Conservation (phyloP, 2,797 vertebrate genomes). For the Phylloscopus collybita region DNA sequence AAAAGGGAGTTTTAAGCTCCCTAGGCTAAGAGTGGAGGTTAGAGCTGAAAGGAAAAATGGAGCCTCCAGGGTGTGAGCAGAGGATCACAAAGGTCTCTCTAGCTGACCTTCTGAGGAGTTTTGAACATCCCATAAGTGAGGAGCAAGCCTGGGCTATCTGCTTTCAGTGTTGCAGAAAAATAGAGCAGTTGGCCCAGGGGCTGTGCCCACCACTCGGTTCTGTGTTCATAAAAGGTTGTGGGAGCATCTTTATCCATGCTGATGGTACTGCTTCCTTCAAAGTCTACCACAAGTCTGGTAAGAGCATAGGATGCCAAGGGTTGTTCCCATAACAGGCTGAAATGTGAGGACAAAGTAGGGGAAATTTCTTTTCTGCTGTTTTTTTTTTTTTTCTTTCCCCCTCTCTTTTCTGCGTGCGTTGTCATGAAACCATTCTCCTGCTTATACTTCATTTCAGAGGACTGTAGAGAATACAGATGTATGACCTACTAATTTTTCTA, state of each 20-base stretch:
- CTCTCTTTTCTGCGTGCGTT: background rate
- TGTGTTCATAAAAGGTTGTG: slow-evolving; percentile 42
- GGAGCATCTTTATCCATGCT: slow-evolving; percentile 66
- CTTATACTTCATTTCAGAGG: background rate
- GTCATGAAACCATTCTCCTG: background rate
- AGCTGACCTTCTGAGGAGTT: slow-evolving; percentile 68
- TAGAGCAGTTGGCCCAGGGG: slow-evolving; percentile 15
- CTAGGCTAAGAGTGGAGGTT: background rate
- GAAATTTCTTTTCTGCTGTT: background rate
- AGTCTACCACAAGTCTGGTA: slow-evolving; percentile 40
- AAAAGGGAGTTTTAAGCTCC: background rate
- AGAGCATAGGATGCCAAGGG: background rate
- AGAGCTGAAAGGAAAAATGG: background rate
- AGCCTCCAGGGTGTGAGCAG: background rate
- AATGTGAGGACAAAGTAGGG: background rate
- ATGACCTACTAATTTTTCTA: background rate
- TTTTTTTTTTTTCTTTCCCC: too few species aligned
- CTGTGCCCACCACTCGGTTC: background rate
- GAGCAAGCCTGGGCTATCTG: slow-evolving; percentile 83
- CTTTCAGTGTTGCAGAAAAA: slow-evolving; percentile 72
- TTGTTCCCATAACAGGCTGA: background rate
- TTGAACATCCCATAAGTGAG: slow-evolving; percentile 74
- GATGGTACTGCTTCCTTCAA: slow-evolving; percentile 73
- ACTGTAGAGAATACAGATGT: background rate
- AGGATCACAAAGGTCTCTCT: slow-evolving; percentile 53